These are phyloP conservation scores for Brienomyrus longianalis DNA, from an alignment of 2,113 vertebrate species.

Conservation along the genomic window DNA sequence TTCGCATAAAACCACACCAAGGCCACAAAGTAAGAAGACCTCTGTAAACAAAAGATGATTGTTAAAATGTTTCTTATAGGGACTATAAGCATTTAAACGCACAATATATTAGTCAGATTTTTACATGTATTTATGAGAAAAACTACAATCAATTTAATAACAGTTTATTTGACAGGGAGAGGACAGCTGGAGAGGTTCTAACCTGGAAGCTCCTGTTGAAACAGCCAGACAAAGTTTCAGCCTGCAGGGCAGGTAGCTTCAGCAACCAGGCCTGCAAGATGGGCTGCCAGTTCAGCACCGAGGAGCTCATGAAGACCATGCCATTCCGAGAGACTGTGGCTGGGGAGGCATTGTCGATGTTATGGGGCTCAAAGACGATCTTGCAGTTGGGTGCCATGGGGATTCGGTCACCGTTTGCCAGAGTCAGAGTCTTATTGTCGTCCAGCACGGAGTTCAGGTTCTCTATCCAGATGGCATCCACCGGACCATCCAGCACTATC, in stretches of 20 bases:
- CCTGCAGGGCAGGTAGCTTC: slow-evolving; percentile 53
- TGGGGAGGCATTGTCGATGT: slow-evolving; percentile 70
- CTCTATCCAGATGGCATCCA: slow-evolving; percentile 69
- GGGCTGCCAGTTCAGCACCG: slow-evolving; percentile 61
- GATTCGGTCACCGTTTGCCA: slow-evolving; percentile 66
- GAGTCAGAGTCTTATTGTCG: slow-evolving; percentile 67
- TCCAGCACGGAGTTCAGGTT: slow-evolving; percentile 67
- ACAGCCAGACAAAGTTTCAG: slow-evolving; percentile 53
- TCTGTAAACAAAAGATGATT: neutral
- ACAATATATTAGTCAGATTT: neutral
- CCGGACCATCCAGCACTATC: slow-evolving; percentile 66
- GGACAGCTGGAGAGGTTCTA: slow-evolving; percentile 5
- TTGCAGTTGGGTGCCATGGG: slow-evolving; percentile 68
- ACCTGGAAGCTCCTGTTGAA: slow-evolving; percentile 71
- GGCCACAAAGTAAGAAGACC: neutral
- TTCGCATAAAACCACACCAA: neutral
- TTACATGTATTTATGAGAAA: neutral
- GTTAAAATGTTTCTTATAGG: neutral
- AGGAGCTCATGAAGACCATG: slow-evolving; percentile 72
- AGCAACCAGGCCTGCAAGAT: slow-evolving; percentile 62
- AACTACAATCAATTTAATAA: neutral
- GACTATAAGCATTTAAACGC: neutral
- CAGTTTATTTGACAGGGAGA: neutral
- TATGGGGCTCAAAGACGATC: slow-evolving; percentile 68
- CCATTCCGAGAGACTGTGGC: slow-evolving; percentile 68